phyloP scores from a whole-genome alignment of 2,113 vertebrate genomes.

The Tamias sibiricus region DNA sequence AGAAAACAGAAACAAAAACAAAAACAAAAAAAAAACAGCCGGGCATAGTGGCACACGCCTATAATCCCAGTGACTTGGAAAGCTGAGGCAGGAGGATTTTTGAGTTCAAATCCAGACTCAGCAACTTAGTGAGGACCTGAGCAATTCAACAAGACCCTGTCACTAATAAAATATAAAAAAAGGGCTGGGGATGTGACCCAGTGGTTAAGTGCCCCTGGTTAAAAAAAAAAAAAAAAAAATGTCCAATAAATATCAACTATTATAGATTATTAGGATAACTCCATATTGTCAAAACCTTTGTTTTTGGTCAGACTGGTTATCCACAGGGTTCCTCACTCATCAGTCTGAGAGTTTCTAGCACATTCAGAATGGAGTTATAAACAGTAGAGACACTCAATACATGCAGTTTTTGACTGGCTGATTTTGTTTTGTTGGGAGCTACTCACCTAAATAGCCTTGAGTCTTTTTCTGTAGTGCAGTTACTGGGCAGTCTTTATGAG shows the following conservation, averaged over 20 bases:
- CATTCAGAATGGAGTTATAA: constrained; percentile 9
- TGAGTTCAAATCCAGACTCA: no score
- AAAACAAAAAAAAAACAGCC: no score
- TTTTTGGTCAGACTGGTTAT: neutral
- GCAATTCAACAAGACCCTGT: no score
- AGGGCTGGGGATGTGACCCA: no score
- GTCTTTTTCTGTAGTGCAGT: constrained; percentile 97
- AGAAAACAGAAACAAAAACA: no score
- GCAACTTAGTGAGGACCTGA: no score
- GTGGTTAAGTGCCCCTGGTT: neutral
- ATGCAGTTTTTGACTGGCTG: neutral
- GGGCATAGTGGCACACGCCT: no score
- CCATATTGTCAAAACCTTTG: neutral
- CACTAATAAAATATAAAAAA: no score
- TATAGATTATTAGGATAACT: neutral
- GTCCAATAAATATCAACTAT: neutral
- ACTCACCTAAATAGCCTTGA: constrained; percentile 90
- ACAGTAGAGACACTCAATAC: neutral
- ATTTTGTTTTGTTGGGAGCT: neutral
- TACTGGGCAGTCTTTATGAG: constrained; percentile 99
- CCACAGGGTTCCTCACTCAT: neutral
- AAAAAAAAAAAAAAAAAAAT: neutral
- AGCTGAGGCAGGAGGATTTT: no score
- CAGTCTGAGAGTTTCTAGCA: neutral
- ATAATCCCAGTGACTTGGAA: no score